A percentile compares a stretch with the other conserved stretches of the same genome.
Evolutionary conservation across 2,888 invertebrate genomes (phyloP).

Genomic region (Rotaria macrura): DNA sequence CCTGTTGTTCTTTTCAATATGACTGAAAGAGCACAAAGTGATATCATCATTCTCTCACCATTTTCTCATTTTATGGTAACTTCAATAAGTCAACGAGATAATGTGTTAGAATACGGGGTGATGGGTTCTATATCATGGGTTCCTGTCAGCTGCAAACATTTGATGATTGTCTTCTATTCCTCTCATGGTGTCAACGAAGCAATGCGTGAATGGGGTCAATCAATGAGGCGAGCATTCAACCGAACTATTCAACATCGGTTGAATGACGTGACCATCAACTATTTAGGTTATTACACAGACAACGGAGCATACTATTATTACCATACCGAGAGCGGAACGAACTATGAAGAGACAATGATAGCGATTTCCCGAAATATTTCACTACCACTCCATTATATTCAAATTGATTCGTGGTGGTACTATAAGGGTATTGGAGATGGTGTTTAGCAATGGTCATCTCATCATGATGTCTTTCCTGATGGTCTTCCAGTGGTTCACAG

Average conservation of each 20-base stretch:
- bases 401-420: conserved; percentile 34
- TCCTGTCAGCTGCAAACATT: conserved; percentile 36
- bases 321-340: conserved; percentile 23
- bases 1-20: conserved; percentile 22
- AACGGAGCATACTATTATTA: conserved; percentile 33
- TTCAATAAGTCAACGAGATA: conserved; percentile 20
- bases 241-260: background rate
- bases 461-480: conserved; percentile 15
- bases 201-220: conserved; percentile 25
- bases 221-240: background rate
- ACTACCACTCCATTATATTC: conserved; percentile 23
- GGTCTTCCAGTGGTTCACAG: background rate
- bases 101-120: conserved; percentile 38
- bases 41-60: conserved; percentile 23
- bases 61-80: conserved; percentile 28
- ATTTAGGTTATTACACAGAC: background rate
- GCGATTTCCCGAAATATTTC: background rate
- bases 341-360: conserved; percentile 28
- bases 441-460: background rate
- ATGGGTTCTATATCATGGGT: conserved; percentile 39
- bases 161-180: conserved; percentile 38
- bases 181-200: conserved; percentile 38
- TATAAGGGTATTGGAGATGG: background rate
- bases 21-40: background rate
- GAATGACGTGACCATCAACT: conserved; percentile 33